These are phyloP conservation scores for Melolontha melolontha DNA, from an alignment of 2,888 invertebrate species.

Conservation along the genomic window DNA sequence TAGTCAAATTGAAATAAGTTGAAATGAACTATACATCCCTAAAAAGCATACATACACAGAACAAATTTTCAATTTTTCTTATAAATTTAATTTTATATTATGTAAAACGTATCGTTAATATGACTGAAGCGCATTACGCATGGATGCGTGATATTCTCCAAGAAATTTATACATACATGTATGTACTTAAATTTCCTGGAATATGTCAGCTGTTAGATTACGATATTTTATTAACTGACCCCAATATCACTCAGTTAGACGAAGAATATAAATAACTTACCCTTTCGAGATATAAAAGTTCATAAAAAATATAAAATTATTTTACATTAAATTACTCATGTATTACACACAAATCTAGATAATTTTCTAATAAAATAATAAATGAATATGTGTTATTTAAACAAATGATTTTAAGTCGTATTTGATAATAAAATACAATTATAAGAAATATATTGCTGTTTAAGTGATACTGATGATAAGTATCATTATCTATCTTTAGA, in stretches of 20 bases:
- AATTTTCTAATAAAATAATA: constrained; percentile 1
- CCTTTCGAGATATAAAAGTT: too few species aligned
- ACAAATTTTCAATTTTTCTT: too few species aligned
- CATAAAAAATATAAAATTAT: too few species aligned
- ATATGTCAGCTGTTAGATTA: background rate
- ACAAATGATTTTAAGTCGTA: background rate
- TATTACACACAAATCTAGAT: background rate
- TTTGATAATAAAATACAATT: constrained; percentile 1
- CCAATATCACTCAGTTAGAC: background rate
- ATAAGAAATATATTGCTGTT: constrained; percentile 9
- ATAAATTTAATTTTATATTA: too few species aligned
- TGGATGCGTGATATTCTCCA: too few species aligned
- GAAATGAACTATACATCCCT: too few species aligned
- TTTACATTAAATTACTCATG: constrained; percentile 8
- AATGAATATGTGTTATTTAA: background rate
- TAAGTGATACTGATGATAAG: background rate
- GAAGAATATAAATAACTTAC: too few species aligned
- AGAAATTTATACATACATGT: background rate
- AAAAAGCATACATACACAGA: too few species aligned
- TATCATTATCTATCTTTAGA: constrained; percentile 14
- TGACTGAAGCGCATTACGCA: too few species aligned
- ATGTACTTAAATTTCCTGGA: background rate
- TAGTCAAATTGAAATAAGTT: too few species aligned
- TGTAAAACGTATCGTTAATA: too few species aligned
- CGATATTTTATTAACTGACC: constrained; percentile 4